phyloP scores from a whole-genome alignment of 2,888 invertebrate species.

The Microctonus hyperodae region DNA sequence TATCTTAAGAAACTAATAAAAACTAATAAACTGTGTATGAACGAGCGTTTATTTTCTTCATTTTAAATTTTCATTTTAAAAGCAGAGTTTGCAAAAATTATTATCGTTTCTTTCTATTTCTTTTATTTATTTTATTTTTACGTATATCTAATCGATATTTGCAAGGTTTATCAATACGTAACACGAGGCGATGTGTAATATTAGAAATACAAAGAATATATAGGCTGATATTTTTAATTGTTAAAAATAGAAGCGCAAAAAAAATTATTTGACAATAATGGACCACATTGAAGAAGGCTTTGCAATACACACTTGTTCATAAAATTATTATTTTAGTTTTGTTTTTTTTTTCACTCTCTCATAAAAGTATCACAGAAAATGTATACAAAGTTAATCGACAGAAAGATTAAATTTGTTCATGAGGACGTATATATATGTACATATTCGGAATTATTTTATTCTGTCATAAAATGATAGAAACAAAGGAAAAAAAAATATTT shows the following conservation, averaged over 20 bases:
- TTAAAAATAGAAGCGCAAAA: background rate
- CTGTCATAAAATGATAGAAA: background rate
- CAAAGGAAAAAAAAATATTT: background rate
- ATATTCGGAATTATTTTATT: background rate
- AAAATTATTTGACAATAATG: slow-evolving; percentile 8
- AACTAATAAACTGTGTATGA: background rate
- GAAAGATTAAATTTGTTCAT: slow-evolving; percentile 34
- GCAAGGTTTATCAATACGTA: background rate
- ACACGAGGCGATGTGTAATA: background rate
- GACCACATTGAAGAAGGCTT: slow-evolving; percentile 15
- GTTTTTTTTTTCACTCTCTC: slow-evolving; percentile 42
- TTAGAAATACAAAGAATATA: background rate
- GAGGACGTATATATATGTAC: slow-evolving; percentile 14
- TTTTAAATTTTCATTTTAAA: background rate
- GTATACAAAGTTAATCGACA: slow-evolving; percentile 44
- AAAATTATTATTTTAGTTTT: slow-evolving; percentile 28
- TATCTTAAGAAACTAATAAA: background rate
- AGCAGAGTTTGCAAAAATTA: background rate
- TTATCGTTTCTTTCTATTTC: background rate
- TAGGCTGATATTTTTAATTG: background rate
- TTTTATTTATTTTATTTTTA: background rate
- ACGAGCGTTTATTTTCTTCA: background rate
- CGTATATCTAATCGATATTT: background rate
- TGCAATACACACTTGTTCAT: slow-evolving; percentile 20
- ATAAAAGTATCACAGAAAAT: slow-evolving; percentile 49